phyloP scores from a whole-genome alignment of 2,888 invertebrate genomes.

The Lasioglossum zephyrum region DNA sequence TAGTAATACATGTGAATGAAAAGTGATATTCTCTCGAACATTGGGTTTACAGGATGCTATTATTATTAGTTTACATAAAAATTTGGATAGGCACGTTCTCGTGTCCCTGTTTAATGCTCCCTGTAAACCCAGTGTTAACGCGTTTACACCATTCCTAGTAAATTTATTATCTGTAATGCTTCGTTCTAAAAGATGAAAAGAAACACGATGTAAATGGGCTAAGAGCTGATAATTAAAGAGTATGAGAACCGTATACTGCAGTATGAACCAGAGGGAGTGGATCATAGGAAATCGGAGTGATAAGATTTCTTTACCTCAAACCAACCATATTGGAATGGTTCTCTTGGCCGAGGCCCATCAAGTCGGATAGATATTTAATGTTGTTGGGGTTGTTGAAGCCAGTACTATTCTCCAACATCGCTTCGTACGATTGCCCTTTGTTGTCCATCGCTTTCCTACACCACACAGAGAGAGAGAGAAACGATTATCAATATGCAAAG shows the following conservation, averaged over 20 bases:
- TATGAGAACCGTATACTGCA: neutral
- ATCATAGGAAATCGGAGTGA: conserved; percentile 1
- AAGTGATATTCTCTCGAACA: neutral
- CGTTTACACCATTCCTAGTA: too few species aligned
- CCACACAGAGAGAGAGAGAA: conserved; percentile 79
- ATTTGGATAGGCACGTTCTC: too few species aligned
- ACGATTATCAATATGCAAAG: conserved; percentile 64
- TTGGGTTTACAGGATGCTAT: neutral
- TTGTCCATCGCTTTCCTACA: conserved; percentile 92
- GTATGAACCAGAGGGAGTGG: neutral
- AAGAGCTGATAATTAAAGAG: neutral
- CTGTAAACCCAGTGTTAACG: too few species aligned
- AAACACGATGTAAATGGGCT: neutral
- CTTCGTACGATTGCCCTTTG: conserved; percentile 92
- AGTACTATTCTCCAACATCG: conserved; percentile 92
- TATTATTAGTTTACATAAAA: neutral
- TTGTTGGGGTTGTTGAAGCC: conserved; percentile 96
- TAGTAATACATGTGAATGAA: neutral
- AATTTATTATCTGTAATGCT: too few species aligned
- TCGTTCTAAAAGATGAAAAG: too few species aligned
- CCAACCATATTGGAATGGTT: conserved; percentile 90
- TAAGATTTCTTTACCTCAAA: conserved; percentile 86
- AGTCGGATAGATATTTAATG: conserved; percentile 92
- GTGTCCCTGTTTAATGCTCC: too few species aligned
- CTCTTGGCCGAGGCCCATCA: conserved; percentile 89